Conservation (phyloP, 2,113 vertebrate species). For the Megalops atlanticus region DNA sequence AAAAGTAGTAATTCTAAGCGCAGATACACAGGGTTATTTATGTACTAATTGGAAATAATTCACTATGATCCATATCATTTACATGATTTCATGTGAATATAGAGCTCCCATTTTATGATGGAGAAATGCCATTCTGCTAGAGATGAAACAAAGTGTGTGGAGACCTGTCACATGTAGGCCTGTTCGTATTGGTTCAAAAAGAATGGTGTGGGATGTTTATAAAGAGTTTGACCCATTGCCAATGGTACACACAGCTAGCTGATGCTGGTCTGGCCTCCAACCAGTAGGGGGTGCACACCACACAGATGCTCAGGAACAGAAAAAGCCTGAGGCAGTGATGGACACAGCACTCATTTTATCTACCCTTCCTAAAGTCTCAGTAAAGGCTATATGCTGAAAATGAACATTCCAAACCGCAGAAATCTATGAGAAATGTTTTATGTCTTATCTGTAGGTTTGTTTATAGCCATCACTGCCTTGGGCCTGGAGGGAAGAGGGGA, state of each 20-base stretch:
- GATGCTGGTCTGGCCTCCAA: conserved; percentile 12
- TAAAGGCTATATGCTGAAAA: not conserved
- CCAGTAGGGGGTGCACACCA: not conserved
- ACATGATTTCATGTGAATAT: not conserved
- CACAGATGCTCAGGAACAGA: not conserved
- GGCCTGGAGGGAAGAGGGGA: not conserved
- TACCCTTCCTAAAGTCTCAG: too few relatives aligned
- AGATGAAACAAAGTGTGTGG: not conserved
- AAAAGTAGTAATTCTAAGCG: too few relatives aligned
- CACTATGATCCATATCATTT: too few relatives aligned
- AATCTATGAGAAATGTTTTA: not conserved
- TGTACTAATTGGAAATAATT: too few relatives aligned
- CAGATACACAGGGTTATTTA: too few relatives aligned
- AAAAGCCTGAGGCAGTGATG: not conserved
- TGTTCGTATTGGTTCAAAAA: not conserved
- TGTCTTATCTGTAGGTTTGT: not conserved
- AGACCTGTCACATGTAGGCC: not conserved
- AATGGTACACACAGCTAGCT: not conserved
- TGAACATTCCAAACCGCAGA: not conserved
- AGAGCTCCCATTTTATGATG: not conserved
- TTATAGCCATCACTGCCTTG: not conserved
- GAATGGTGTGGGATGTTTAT: not conserved
- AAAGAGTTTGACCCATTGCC: not conserved
- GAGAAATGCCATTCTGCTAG: not conserved
- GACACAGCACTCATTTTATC: too few relatives aligned